Base-by-base conservation (phyloP, 2,113 vertebrate species). In the Corydoras sp. region DNA sequence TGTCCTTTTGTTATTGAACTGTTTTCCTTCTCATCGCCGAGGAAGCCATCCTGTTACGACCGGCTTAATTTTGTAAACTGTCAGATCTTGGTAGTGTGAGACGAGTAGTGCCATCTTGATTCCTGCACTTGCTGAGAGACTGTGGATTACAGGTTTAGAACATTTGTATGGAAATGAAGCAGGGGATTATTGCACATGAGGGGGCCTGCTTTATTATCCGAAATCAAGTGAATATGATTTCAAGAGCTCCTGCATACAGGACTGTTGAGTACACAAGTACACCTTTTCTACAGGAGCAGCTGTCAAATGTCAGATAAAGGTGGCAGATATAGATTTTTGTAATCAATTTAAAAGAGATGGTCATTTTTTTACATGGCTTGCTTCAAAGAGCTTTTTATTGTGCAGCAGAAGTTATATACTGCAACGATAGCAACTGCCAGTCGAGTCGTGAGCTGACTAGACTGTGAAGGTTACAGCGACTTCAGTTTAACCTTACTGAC, bases 141-240 rank as follows among this genome's bases (percentile, higher is more conserved):
- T 6, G 58, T 31, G 68, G 66, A 69, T 83, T 81, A 81, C 79
- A 80, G 76, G 76, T 77, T 76, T 72, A 74, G 79, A 83, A 80
- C 85, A 81, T 84, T 64, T 77, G 65, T 71, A 86, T 90, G 83
- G 79, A 87, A 86, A 90, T 86, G 75, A 85, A 61, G 75, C 76
- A 60, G 71, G 69, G 78, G 81, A 82, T 83, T 87, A 85, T 85
- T 84, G 70, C 78, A 78, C 77, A 72, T 65, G 56, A 71, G 65
- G 65, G 18, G 9, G 65, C 68, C 56, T 54, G 72, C 75, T 81
- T 71, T 76, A 82, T 50, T 74, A 74, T 66, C 72, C 30, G 54
- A 75, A 79, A 80, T 77, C 79, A 82, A 77, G 30, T 18, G 65
- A 76, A 75, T 70, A 80, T 80, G 81, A 81, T 68, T 65, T 80